phyloP scores from a whole-genome alignment of 2,888 invertebrate species.

The Ophraella communa region DNA sequence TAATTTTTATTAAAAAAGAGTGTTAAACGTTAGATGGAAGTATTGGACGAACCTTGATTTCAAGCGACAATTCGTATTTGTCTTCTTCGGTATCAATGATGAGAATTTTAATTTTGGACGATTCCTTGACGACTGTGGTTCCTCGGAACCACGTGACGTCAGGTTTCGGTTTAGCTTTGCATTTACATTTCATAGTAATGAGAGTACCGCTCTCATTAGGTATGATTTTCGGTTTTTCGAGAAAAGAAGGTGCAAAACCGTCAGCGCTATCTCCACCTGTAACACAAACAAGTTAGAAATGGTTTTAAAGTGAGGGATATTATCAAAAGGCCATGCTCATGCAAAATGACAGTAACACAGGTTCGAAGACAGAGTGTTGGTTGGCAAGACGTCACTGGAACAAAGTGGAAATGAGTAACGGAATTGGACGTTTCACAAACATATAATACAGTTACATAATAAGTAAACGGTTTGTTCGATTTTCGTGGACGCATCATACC shows the following conservation, averaged over 20 bases:
- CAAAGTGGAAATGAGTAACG: slow-evolving; percentile 50
- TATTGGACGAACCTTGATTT: slow-evolving; percentile 69
- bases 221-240: slow-evolving; percentile 98
- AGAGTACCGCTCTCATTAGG: slow-evolving; percentile 97
- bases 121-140: slow-evolving; percentile 82
- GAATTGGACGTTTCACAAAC: slow-evolving; percentile 53
- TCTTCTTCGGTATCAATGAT: slow-evolving; percentile 81
- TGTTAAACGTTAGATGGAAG: neutral
- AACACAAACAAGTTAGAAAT: slow-evolving; percentile 51
- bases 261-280: slow-evolving; percentile 90
- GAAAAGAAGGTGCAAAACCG: slow-evolving; percentile 95
- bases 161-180: slow-evolving; percentile 94
- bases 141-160: slow-evolving; percentile 95
- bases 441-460: slow-evolving; percentile 42
- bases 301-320: slow-evolving; percentile 46
- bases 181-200: slow-evolving; percentile 96
- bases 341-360: slow-evolving; percentile 54
- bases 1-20: neutral
- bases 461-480: slow-evolving; percentile 16
- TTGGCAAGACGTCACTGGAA: slow-evolving; percentile 49
- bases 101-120: slow-evolving; percentile 83
- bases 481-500: slow-evolving; percentile 68
- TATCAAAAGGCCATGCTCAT: slow-evolving; percentile 60
- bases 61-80: slow-evolving; percentile 84
- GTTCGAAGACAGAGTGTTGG: slow-evolving; percentile 45